Evolutionary conservation across 2,797 vertebrate genomes (phyloP).

Genomic region (Dipus sagitta): DNA sequence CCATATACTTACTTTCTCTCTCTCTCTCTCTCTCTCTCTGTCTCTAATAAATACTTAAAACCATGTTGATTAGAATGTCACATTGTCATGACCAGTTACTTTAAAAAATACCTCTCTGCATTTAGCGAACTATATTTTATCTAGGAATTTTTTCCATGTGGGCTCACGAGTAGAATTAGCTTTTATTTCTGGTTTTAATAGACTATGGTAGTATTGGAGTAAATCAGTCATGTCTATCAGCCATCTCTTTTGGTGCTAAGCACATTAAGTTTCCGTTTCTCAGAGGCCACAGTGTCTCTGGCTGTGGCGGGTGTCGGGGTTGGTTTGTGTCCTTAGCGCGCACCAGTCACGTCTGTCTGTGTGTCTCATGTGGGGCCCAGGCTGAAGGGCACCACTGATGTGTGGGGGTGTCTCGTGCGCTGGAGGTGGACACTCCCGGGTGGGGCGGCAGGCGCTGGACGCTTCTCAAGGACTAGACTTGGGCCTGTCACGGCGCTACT

Average conservation of each 20-base stretch:
- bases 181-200: constrained; percentile 9
- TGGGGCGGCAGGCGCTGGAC: no score
- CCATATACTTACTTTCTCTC: no score
- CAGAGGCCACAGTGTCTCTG: not conserved
- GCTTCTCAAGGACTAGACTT: not conserved
- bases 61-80: not conserved
- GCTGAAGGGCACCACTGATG: not conserved
- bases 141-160: not conserved
- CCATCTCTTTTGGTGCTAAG: not conserved
- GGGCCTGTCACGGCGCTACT: no score
- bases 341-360: not conserved
- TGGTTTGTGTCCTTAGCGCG: not conserved
- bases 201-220: not conserved
- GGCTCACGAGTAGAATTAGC: not conserved
- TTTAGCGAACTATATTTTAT: constrained; percentile 17
- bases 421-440: not conserved
- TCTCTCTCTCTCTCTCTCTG: no score
- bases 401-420: not conserved
- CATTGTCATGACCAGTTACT: not conserved
- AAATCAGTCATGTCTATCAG: not conserved
- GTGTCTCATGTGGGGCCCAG: not conserved
- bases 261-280: not conserved
- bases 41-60: no score
- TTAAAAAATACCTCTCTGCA: not conserved
- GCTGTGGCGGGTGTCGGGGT: no score